Base-by-base conservation (phyloP, 2,888 invertebrate species). In the Pammene aurita region DNA sequence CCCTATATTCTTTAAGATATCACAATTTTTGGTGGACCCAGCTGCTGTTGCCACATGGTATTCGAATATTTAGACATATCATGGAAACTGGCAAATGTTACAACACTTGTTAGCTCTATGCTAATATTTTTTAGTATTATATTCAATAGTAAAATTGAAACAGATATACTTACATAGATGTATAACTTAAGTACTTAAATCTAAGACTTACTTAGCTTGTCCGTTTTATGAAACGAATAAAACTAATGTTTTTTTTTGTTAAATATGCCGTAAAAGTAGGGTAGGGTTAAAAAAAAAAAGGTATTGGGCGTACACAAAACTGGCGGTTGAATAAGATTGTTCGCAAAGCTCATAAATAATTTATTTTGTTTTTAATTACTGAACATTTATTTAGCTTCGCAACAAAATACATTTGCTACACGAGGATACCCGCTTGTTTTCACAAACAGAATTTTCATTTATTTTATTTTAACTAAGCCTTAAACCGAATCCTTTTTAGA, bases 31-130 rank as follows among this genome's bases (percentile, higher is more conserved):
- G 26, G 46, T 34, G 50, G 14, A 34, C 13, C 44, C 55, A 48
- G 48, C 63, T 42, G n/a, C 41, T 11, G 16, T 50, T 63, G 68
- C 68, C 42, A 41, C 48, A 61, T n/a, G 14, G 34, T 13, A 26
- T 41, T 58, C 18, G 34, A 41, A 57, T 10, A 62, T 68, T 64
- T 56, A 52, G 67, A 44, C 57, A 63, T 9, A 35, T 10, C 10
- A 26, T 35, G 38, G 35, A 52, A 58, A 44, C 50, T 52, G n/a
- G 63, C 52, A 68, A 68, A 38, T 58, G n/a, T 68, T 68, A 14
- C 57, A 11, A 63, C 42, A 68, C 41, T 18, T 44, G 42, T 44
- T 52, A 63, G 11, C 35, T 50, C 50, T n/a, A 35, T 64, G 68
- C 57, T 63, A 58, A 68, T 64, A 14, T 41, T 67, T 13, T 41